Percentiles rank a stretch among this genome's conserved stretches.
phyloP scores from a whole-genome alignment of 2,797 vertebrate species.

The Melanotaenia maccullochi region DNA sequence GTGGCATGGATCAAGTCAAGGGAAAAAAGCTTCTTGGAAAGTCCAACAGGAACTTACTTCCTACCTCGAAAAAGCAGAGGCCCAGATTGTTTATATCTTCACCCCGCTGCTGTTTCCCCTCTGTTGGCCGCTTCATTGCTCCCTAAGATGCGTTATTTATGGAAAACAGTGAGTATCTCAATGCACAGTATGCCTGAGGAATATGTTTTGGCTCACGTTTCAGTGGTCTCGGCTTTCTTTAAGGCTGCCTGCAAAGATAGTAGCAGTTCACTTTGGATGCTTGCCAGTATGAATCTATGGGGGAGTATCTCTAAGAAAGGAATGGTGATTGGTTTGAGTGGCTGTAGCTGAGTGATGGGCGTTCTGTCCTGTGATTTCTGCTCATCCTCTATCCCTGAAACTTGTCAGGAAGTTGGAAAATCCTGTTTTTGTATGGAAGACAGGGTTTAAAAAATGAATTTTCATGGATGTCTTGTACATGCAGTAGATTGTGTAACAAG shows the following conservation, averaged over 20 bases:
- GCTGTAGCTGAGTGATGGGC: constrained; percentile 57
- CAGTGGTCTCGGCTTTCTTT: constrained; percentile 71
- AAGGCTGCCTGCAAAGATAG: constrained; percentile 77
- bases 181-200: constrained; percentile 74
- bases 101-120: constrained; percentile 55
- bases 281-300: constrained; percentile 73
- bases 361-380: constrained; percentile 65
- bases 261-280: constrained; percentile 71
- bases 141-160: constrained; percentile 76
- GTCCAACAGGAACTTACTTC: constrained; percentile 63
- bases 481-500: constrained; percentile 68
- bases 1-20: constrained; percentile 37
- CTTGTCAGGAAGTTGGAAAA: constrained; percentile 50
- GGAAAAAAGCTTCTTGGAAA: constrained; percentile 34
- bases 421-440: constrained; percentile 39
- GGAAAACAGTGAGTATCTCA: constrained; percentile 81
- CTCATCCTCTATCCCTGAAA: constrained; percentile 54
- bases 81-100: constrained; percentile 74
- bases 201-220: constrained; percentile 78
- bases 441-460: constrained; percentile 55
- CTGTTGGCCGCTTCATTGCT: constrained; percentile 71
- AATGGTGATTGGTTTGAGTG: constrained; percentile 75
- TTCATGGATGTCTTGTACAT: constrained; percentile 72
- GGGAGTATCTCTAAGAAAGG: constrained; percentile 70
- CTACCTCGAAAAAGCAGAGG: constrained; percentile 57